A percentile compares a stretch with the other conserved stretches of the same genome.
Conservation (phyloP, 1,140 invertebrate genomes). For the Megathymus violae region DNA sequence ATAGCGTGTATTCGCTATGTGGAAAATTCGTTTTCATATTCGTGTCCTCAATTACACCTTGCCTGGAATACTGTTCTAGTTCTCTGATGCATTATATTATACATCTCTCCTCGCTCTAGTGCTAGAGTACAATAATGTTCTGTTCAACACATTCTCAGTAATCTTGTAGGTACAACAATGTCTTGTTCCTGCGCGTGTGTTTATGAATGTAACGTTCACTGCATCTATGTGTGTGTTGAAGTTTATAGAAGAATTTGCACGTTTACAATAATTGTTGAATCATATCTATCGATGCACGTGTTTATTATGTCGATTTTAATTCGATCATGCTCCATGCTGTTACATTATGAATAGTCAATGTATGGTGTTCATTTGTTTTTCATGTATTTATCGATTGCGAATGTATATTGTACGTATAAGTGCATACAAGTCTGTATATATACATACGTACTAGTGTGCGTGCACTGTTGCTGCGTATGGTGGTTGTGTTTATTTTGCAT, state of each 20-base stretch:
- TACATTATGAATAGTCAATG: constrained; percentile 2
- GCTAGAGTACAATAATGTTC: constrained; percentile 68
- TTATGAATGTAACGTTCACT: constrained; percentile 47
- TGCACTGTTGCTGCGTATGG: constrained; percentile 41
- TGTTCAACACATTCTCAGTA: constrained; percentile 50
- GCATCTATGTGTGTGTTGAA: constrained; percentile 38
- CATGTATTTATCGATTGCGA: constrained; percentile 42
- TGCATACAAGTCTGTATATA: constrained; percentile 39
- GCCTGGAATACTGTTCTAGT: constrained; percentile 68
- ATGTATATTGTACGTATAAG: constrained; percentile 35
- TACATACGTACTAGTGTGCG: constrained; percentile 36
- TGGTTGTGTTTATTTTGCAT: constrained; percentile 35
- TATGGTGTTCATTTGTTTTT: constrained; percentile 49
- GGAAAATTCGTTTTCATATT: too few relatives aligned
- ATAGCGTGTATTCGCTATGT: too few relatives aligned
- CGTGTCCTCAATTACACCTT: constrained; percentile 58
- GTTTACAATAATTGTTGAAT: background rate
- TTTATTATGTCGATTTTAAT: background rate
- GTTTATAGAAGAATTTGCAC: constrained; percentile 2
- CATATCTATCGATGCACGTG: background rate
- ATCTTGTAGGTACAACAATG: constrained; percentile 3
- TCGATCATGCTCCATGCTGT: background rate
- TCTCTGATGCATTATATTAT: constrained; percentile 70
- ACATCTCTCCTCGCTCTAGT: constrained; percentile 73
- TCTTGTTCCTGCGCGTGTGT: constrained; percentile 38